Evolutionary conservation across 2,888 invertebrate genomes (phyloP).

Genomic region (Geophilus truncorum): DNA sequence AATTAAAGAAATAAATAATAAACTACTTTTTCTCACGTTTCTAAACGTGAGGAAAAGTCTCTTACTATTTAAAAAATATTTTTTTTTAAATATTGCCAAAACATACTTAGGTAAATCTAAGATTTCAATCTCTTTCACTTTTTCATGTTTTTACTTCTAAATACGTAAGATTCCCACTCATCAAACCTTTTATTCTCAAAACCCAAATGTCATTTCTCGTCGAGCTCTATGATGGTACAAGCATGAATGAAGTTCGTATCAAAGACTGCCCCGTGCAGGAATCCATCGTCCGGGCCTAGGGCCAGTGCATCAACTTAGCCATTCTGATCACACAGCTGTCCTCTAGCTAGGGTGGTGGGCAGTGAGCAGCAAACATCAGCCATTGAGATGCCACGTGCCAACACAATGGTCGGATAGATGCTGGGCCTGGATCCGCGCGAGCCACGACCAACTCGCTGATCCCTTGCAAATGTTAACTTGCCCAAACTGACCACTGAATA

Average conservation of each 20-base stretch:
- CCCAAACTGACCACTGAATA: neutral
- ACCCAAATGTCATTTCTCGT: neutral
- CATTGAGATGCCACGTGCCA: slow-evolving; percentile 27
- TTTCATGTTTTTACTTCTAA: too few species aligned
- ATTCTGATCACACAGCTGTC: slow-evolving; percentile 29
- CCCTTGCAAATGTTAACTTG: slow-evolving; percentile 3
- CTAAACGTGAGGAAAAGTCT: too few species aligned
- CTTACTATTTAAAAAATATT: too few species aligned
- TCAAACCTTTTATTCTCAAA: too few species aligned
- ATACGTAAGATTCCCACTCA: too few species aligned
- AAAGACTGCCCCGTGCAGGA: neutral
- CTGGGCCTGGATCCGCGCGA: neutral
- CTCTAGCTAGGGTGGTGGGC: neutral
- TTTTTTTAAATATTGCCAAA: too few species aligned
- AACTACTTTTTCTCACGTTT: too few species aligned
- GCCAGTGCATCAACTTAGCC: slow-evolving; percentile 22
- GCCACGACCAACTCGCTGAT: slow-evolving; percentile 12
- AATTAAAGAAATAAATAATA: too few species aligned
- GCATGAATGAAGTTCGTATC: neutral
- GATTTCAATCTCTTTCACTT: too few species aligned
- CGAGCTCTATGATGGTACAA: neutral
- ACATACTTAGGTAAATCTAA: too few species aligned
- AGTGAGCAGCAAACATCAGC: slow-evolving; percentile 29
- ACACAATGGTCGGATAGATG: slow-evolving; percentile 17
- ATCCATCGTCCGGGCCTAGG: neutral